phyloP scores from a whole-genome alignment of 2,113 vertebrate species.

The Chaetops frenatus region DNA sequence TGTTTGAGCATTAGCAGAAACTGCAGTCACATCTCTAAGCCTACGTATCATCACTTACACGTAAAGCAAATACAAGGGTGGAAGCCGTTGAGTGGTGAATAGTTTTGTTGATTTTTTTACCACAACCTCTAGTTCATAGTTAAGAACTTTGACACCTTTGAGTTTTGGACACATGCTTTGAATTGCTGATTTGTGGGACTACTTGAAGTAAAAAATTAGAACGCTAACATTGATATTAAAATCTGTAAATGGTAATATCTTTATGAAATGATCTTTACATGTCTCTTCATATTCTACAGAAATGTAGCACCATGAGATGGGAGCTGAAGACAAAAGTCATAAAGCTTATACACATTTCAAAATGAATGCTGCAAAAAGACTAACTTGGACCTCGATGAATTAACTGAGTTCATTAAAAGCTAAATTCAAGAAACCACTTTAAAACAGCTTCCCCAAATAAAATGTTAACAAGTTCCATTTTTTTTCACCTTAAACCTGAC shows the following conservation, averaged over 20 bases:
- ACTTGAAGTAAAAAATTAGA: not conserved
- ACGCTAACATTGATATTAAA: not conserved
- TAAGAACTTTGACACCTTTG: not conserved
- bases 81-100: not conserved
- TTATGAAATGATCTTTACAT: not conserved
- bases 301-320: not conserved
- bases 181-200: not conserved
- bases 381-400: not conserved
- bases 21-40: not conserved
- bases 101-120: not conserved
- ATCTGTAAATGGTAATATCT: not conserved
- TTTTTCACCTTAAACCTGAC: not conserved
- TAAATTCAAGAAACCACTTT: not conserved
- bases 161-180: not conserved
- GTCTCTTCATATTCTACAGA: not conserved
- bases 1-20: not conserved
- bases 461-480: not conserved
- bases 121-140: not conserved
- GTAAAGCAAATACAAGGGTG: not conserved
- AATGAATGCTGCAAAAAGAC: not conserved
- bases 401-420: not conserved
- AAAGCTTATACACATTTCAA: not conserved
- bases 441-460: not conserved
- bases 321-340: not conserved
- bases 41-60: not conserved